Base-by-base conservation (phyloP, 2,888 invertebrate species). In the Pedicia rivosa region DNA sequence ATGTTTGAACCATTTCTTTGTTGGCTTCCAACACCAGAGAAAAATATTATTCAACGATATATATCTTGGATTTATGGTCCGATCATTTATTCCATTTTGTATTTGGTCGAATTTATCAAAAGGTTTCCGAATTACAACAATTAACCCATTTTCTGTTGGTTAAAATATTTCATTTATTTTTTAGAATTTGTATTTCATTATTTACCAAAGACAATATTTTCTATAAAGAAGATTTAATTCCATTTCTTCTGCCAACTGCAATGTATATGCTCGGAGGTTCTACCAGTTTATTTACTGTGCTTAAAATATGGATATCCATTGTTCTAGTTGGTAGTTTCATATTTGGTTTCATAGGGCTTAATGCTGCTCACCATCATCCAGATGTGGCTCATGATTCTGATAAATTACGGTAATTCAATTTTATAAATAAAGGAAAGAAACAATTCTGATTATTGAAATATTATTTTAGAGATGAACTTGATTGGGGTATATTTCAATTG, bases 351-450 rank as follows among this genome's bases (percentile, higher is more conserved):
- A 71, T 80, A 39, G 81, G 74, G 2, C 49, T 78, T 2, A 80
- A 74, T 51, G 81, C 80, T 2, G 80, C 75, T 2, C 84, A 84
- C 60, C 82, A 83, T 50, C 80, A 83, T 53, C 81, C 83, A 2
- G 70, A 71, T 22, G 75, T 82, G 40, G 77, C 77, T 48, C 83
- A 83, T 51, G 82, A 82, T 48, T 82, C 82, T 3, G 84, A 86
- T 54, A 57, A 70, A 35, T 64, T 68, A 26, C 67, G 69, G 76
- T 76, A 59, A 42, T 43, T 43, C 20, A 20, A 10, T n/a, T 3
- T 28, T 27, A 8, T 16, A 29, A 16, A 31, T 19, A 19, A 14
- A 26, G 2, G 7, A 16, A n/a, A 31, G 16, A 28, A 22, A 6
- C 4, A 10, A 8, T 30, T 15, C 16, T 34, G 12, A 16, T 17